Conservation (phyloP, 2,113 vertebrate genomes). For the Arvicanthis niloticus region DNA sequence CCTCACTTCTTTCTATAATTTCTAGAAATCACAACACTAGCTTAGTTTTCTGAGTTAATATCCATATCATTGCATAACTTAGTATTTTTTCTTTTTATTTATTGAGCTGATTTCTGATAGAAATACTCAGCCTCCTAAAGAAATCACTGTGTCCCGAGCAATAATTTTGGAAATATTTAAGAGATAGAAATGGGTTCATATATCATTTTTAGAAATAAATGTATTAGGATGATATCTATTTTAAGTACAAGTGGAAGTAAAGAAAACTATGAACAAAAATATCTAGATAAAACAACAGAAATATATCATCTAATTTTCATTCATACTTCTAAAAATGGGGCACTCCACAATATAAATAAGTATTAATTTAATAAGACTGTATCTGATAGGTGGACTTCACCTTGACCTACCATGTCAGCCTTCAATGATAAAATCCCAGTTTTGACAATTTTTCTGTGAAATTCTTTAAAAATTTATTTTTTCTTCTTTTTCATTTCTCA, state of each 20-base stretch:
- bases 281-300: background rate
- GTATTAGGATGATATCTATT: background rate
- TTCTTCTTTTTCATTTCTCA: background rate
- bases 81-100: slow-evolving; percentile 23
- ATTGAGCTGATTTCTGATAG: background rate
- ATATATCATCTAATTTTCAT: background rate
- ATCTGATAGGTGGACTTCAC: background rate
- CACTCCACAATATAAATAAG: background rate
- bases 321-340: background rate
- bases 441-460: background rate
- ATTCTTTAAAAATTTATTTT: background rate
- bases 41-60: background rate
- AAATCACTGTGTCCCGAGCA: background rate
- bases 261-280: background rate
- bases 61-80: background rate
- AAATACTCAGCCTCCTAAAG: background rate
- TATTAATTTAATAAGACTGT: background rate
- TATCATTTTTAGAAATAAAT: background rate
- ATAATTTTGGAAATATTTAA: background rate
- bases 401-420: background rate
- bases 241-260: background rate
- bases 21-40: background rate
- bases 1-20: background rate
- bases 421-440: background rate
- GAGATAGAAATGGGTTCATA: background rate